Evolutionary conservation across 2,113 vertebrate species (phyloP), one percentile per base, ranked within the genome.

Genomic region (Diadophis punctatus): DNA sequence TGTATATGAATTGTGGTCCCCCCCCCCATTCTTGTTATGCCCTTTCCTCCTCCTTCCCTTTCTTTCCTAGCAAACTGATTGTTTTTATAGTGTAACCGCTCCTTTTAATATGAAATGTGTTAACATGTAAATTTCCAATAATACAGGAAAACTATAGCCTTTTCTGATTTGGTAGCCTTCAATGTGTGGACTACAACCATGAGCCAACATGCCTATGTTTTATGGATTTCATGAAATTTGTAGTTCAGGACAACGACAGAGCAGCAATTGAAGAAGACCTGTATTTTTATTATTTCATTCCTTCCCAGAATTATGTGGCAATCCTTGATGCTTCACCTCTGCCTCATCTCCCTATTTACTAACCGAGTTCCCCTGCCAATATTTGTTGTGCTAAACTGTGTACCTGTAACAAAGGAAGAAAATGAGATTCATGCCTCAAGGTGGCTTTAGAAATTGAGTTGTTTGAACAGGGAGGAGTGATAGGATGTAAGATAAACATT

Each of bases 391-490:
- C 30, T 85, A 48, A 46, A 56, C 39, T 80, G 27, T 58, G 27
- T n/a, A 30, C 23, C 52, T 85, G 56, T 89, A 74, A 92, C 63
- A 0, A 0, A 14, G 20, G 80, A 93, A 91, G 74, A 34, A 0
- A 5, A 60, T 43, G 16, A 93, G 87, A 60, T 80, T 11, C 22
- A 46, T 30, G 23, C 88, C 84, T 95, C 87, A 74, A 55, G 94
- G 43, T 56, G 56, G 60, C 91, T 25, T 34, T 74, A 48, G 63
- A 95, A 94, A 94, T 84, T 94, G 87, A 85, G 90, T 56, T 55
- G 25, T 87, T 93, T 95, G 95, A 89, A 95, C 30, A 93, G 89
- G 63, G 90, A 91, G 55, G 34, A 91, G 56, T 95, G 87, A 18
- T 23, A 39, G 74, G 56, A 91, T 60, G 60, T 55, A 23, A 27